These are phyloP conservation scores for Menidia beryllina DNA, from an alignment of 2,113 vertebrate genomes.

Conservation along the genomic window DNA sequence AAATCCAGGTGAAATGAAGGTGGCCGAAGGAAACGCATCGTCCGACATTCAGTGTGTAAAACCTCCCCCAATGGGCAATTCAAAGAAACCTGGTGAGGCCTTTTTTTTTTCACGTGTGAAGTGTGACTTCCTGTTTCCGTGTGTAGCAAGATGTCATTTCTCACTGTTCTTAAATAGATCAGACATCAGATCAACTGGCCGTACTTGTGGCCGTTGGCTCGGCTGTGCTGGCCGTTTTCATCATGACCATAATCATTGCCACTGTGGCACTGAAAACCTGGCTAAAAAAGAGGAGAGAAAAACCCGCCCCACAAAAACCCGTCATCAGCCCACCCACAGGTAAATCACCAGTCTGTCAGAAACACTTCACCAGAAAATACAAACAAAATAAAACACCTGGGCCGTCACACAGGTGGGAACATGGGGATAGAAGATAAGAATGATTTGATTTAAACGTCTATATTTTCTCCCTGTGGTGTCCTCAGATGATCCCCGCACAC, in stretches of 20 bases:
- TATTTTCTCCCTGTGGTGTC: slow-evolving; percentile 2
- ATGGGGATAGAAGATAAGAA: no score
- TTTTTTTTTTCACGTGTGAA: accelerated
- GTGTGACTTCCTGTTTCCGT: background rate
- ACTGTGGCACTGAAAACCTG: background rate
- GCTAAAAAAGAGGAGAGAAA: slow-evolving; percentile 8
- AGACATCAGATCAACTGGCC: background rate
- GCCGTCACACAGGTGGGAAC: no score
- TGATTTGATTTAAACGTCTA: background rate
- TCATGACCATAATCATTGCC: background rate
- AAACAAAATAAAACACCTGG: no score
- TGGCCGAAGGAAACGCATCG: slow-evolving; percentile 31
- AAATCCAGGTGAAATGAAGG: slow-evolving; percentile 13
- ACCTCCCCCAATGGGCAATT: accelerated
- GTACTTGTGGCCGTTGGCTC: background rate
- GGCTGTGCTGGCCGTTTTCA: background rate
- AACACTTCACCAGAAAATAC: background rate
- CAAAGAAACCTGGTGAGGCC: slow-evolving; percentile 19
- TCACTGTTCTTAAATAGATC: background rate
- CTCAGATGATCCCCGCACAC: slow-evolving; percentile 55
- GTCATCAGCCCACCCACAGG: slow-evolving; percentile 57
- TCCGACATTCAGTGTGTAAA: slow-evolving; percentile 63
- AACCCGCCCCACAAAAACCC: background rate
- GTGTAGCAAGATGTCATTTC: background rate
- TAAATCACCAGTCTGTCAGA: slow-evolving; percentile 18